These are phyloP conservation scores for Lytechinus variegatus DNA, from an alignment of 35 echinoderm and acorn worm genomes.

Conservation along the genomic window DNA sequence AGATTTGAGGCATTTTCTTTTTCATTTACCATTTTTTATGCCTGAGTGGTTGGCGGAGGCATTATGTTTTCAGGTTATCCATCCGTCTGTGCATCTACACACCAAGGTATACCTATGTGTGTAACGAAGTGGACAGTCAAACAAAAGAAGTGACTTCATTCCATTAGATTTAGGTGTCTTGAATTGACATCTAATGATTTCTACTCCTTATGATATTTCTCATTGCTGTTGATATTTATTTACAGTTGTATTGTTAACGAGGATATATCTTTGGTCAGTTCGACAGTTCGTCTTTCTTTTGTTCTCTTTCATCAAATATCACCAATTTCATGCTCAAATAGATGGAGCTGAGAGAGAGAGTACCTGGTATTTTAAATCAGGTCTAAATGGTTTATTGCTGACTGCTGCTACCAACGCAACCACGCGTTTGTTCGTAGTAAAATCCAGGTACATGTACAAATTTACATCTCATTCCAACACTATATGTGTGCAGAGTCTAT, in stretches of 20 bases:
- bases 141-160: no score
- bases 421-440: background rate
- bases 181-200: background rate
- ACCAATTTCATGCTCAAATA: background rate
- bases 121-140: no score
- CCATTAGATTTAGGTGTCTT: no score
- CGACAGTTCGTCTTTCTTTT: background rate
- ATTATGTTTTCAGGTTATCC: no score
- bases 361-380: background rate
- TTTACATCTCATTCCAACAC: background rate
- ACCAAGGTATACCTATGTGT: no score
- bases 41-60: no score
- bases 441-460: background rate
- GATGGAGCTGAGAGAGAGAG: background rate
- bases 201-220: background rate
- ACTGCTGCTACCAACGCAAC: background rate
- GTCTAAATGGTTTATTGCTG: background rate
- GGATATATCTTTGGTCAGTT: background rate
- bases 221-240: background rate
- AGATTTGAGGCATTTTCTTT: no score
- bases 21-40: no score
- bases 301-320: background rate
- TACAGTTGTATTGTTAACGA: no score
- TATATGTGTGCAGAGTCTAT: background rate
- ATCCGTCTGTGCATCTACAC: no score